Percentiles rank a stretch among this genome's conserved stretches.
phyloP scores from a whole-genome alignment of 2,797 vertebrate genomes.

The Calcarius lapponicus region DNA sequence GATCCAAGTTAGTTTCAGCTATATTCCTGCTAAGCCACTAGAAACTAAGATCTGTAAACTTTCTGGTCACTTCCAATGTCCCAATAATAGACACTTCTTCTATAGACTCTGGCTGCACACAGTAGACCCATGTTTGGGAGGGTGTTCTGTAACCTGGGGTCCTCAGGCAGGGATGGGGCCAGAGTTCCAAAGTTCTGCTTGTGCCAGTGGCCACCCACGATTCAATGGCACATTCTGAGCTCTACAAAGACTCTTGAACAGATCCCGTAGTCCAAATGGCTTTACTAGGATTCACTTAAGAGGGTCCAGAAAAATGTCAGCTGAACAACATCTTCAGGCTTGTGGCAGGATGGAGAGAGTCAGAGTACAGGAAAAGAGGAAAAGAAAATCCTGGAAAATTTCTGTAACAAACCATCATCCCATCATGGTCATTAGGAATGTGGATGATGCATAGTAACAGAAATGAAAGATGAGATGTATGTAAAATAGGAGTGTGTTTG shows the following conservation, averaged over 20 bases:
- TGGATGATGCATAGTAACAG: neutral
- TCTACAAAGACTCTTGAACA: neutral
- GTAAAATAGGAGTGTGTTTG: neutral
- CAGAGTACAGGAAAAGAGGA: neutral
- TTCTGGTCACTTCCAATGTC: neutral
- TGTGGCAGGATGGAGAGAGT: neutral
- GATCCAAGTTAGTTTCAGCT: neutral
- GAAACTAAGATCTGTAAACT: neutral
- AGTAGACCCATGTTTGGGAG: neutral
- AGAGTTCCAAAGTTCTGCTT: accelerated
- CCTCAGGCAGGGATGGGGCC: accelerated
- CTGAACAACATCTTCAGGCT: neutral
- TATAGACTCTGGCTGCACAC: neutral
- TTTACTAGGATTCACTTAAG: neutral
- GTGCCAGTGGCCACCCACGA: accelerated
- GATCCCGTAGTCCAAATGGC: neutral
- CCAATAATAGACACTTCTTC: neutral
- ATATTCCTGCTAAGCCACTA: neutral
- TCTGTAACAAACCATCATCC: neutral
- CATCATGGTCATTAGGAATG: neutral
- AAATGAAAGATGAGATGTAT: neutral
- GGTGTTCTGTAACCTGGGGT: neutral
- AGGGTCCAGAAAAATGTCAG: neutral
- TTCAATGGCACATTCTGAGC: neutral
- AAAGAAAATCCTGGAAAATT: neutral